Base-by-base conservation (phyloP, 1,140 invertebrate genomes). In the Epicauta chinensis region DNA sequence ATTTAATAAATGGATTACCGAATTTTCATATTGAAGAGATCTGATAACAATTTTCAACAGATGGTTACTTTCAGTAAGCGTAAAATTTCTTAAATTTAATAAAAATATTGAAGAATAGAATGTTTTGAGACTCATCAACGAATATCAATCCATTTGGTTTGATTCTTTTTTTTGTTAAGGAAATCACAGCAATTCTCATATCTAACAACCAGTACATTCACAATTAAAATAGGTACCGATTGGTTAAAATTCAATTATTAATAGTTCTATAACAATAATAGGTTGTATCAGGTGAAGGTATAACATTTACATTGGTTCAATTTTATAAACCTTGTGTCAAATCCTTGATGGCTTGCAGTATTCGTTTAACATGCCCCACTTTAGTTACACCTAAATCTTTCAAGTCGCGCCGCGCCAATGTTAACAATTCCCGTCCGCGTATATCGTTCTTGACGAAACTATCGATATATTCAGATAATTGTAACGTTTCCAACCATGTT, bases 321-420 rank as follows among this genome's bases (percentile, higher is more conserved):
- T 39, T 30, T 49, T 49, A 49, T 49, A 49, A 49, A 42, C 65
- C 64, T 63, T 68, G 68, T 50, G 76, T 79, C 7, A 94, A 74
- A 70, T 95, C 92, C 69, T 90, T 89, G 46, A 95, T 92, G 11
- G 87, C 91, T 69, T 93, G 89, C 50, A 94, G 81, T 53, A 98
- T 90, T 56, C 93, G 80, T 71, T 97, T 98, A 2, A 97, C 83
- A 68, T 98, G 93, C 3, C 93, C 93, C 29, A 97, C 81, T 75
- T 97, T 98, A 2, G 83, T 87, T 16, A 97, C 84, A 15, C 93
- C 93, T 10, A 97, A 75, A 58, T 97, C 93, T 67, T 92, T 86
- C 0, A 93, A 75, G 70, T 93, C 90, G 12, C 89, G 71, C 42
- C 93, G 75, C 2, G 92, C 91, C 38, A 98, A 72, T 7, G 85